phyloP scores from a whole-genome alignment of 92 coral and sea anemone genomes.

The Pocillopora meandrina region DNA sequence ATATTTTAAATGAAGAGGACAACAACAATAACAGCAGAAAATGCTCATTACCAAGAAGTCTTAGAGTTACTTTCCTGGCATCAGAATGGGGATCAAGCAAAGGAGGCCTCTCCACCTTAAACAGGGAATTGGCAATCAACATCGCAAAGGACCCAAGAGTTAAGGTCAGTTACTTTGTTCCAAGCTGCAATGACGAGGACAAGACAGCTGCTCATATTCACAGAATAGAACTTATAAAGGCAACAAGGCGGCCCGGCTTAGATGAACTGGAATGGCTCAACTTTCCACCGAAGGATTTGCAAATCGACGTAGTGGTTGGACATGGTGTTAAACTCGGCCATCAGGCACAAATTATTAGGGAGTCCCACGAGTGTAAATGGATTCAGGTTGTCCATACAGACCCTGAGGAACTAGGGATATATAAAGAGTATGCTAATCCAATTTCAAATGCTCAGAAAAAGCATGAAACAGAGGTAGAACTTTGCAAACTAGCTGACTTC shows the following conservation, averaged over 20 bases:
- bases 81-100: conserved; percentile 6
- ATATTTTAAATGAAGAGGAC: too few relatives aligned
- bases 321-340: neutral
- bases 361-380: neutral
- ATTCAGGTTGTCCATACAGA: neutral
- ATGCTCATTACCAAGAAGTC: neutral
- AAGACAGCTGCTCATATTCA: neutral
- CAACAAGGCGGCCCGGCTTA: neutral
- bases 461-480: neutral
- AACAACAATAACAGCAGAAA: neutral
- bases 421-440: neutral
- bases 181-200: neutral
- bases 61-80: conserved; percentile 1
- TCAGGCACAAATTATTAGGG: neutral
- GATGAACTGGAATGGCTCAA: neutral
- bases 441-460: neutral
- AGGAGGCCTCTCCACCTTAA: conserved; percentile 2
- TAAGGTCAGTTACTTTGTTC: neutral
- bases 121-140: neutral
- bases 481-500: neutral
- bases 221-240: neutral
- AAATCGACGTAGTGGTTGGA: neutral
- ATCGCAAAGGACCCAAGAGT: neutral
- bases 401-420: conserved; percentile 2
- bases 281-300: neutral